Percentiles rank a stretch among this genome's conserved stretches.
Conservation (phyloP, 2,113 vertebrate species). For the Puffinus mauretanicus region DNA sequence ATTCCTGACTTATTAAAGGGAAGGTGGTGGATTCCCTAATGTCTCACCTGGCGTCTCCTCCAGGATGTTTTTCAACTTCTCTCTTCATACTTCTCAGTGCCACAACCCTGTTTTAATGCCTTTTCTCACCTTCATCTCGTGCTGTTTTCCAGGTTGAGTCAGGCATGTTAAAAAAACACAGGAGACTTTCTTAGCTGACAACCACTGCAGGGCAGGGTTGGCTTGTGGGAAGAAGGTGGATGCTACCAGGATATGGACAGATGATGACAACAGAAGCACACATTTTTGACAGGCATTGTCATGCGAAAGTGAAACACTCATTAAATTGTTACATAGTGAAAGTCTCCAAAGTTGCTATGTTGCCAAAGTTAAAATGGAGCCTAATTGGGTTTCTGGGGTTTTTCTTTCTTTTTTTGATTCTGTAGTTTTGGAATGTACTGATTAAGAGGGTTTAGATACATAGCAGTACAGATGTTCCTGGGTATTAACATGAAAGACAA, state of each 20-base stretch:
- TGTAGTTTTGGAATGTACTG: background rate
- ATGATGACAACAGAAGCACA: background rate
- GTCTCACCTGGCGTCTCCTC: background rate
- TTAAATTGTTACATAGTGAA: background rate
- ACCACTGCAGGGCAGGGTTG: background rate
- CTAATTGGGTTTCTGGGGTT: background rate
- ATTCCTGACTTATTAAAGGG: slow-evolving; percentile 10
- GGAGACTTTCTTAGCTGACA: background rate
- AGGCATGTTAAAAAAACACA: background rate
- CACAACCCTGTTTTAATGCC: background rate
- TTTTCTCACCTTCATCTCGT: background rate
- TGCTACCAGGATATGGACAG: background rate
- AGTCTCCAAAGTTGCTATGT: background rate
- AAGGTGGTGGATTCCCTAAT: background rate
- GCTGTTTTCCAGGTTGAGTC: background rate
- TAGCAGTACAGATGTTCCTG: background rate
- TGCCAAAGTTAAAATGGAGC: background rate
- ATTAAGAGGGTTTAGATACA: background rate
- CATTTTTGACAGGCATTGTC: background rate
- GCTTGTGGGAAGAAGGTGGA: background rate
- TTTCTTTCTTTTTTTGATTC: background rate
- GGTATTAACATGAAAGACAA: background rate
- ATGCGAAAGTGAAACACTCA: background rate
- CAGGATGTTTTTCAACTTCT: background rate
- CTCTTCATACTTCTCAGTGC: background rate